Evolutionary conservation across 2,113 vertebrate genomes (phyloP).

Genomic region (Aleadryas rufinucha): DNA sequence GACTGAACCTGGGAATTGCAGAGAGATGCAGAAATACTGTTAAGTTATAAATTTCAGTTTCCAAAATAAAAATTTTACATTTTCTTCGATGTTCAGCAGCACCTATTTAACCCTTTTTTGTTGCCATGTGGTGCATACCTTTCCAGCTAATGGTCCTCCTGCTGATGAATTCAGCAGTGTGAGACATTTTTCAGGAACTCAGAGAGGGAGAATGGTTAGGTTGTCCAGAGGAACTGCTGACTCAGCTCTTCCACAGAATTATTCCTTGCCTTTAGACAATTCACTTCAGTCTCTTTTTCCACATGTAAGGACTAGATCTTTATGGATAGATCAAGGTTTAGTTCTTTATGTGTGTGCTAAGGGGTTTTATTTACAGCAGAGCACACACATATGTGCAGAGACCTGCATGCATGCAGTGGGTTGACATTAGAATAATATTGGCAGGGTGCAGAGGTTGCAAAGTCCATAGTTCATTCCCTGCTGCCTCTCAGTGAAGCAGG

Average conservation of each 20-base stretch:
- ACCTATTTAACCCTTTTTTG: not conserved
- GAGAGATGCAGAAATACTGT: not conserved
- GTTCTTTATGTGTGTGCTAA: not conserved
- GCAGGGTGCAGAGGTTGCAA: not conserved
- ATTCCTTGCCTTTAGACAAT: not conserved
- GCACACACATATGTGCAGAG: not conserved
- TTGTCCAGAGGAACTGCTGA: not conserved
- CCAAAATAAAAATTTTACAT: not conserved
- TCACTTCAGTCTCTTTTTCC: not conserved
- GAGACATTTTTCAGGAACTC: not conserved
- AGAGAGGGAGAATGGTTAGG: not conserved
- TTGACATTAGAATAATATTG: not conserved
- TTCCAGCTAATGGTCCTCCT: not conserved
- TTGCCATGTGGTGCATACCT: not conserved
- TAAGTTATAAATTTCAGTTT: not conserved
- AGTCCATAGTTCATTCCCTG: not conserved
- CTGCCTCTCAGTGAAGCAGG: not conserved
- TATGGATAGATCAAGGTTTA: not conserved
- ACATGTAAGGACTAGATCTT: not conserved
- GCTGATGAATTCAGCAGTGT: not conserved
- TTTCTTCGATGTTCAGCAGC: not conserved
- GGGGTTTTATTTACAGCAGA: not conserved
- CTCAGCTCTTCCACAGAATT: not conserved
- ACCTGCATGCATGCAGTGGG: accelerated
- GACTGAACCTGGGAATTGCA: not conserved